Evolutionary conservation across 2,888 invertebrate genomes (phyloP), one percentile per base, ranked within the genome.

Genomic region (Agonopterix heracliana): DNA sequence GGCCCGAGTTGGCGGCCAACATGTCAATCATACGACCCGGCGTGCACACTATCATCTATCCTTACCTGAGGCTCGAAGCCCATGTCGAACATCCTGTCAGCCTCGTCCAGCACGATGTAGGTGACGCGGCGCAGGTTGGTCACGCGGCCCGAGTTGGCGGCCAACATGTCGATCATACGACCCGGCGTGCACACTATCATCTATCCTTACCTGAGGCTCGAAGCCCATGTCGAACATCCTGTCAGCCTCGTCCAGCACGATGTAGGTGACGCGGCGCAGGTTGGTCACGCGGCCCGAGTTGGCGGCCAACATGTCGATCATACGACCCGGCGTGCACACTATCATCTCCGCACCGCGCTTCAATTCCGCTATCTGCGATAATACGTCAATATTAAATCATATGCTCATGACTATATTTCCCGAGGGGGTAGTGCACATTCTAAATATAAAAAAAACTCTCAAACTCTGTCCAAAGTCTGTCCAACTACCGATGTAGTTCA

Each of bases 181-280:
- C 99, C n/a, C n/a, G n/a, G n/a, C n/a, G n/a, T n/a, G n/a, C n/a
- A n/a, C n/a, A n/a, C n/a, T n/a, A n/a, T n/a, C n/a, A n/a, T n/a
- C n/a, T n/a, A n/a, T n/a, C 3, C 2, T 48, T 58, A 93, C 93
- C 90, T 98, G 98, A 0, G 98, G 98, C 81, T 99, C 99, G 75
- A 99, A 99, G 12, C 98, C 98, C 98, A 99, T 98, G 77, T 99
- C 99, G 76, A 99, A 99, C 99, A 99, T 99, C 41, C 99, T 90
- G 80, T 99, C 99, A 0, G 99, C 99, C 82, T 99, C 99, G 78
- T 99, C 99, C 38, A 99, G 84, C 1, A 99, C 99, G 42, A 99
- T 93, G 73, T 98, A 99, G 0, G 99, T 99, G 41, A 98, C 97
- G 41, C 99, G 90, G n/a, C 96, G 91, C 53, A 99, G 88, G 85